phyloP scores from a whole-genome alignment of 2,797 vertebrate genomes.

The Pipistrellus pipistrellus region DNA sequence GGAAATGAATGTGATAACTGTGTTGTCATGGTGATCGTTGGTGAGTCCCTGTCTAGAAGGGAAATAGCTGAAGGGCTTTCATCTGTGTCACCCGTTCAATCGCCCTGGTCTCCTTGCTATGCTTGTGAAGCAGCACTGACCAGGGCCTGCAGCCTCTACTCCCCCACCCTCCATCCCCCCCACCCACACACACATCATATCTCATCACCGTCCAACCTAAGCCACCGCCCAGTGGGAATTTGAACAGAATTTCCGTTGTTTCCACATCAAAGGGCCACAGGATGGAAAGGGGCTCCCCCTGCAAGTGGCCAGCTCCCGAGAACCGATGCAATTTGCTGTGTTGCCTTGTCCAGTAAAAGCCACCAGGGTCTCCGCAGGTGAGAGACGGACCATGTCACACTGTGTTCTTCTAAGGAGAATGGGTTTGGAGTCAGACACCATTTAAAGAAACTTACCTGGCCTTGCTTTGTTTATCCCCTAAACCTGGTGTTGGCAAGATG shows the following conservation, averaged over 20 bases:
- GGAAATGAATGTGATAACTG: not conserved
- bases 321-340: rapidly evolving
- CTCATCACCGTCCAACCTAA: rapidly evolving
- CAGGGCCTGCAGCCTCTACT: rapidly evolving
- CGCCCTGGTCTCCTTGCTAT: rapidly evolving
- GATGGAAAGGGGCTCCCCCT: not conserved
- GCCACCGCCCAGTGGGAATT: rapidly evolving
- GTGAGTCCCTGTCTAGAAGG: not conserved
- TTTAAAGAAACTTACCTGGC: rapidly evolving
- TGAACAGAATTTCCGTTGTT: not conserved
- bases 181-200: not conserved
- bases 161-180: rapidly evolving
- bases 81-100: rapidly evolving
- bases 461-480: not conserved
- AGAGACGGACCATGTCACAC: rapidly evolving
- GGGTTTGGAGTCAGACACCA: rapidly evolving
- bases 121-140: rapidly evolving
- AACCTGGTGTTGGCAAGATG: rapidly evolving
- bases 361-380: rapidly evolving
- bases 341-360: rapidly evolving
- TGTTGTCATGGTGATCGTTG: rapidly evolving
- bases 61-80: rapidly evolving
- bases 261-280: rapidly evolving
- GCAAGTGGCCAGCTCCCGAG: rapidly evolving
- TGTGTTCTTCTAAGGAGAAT: rapidly evolving